Evolutionary conservation across 1,140 invertebrate species (phyloP), one percentile per base, ranked within the genome.

Genomic region (Tetranychus urticae): DNA sequence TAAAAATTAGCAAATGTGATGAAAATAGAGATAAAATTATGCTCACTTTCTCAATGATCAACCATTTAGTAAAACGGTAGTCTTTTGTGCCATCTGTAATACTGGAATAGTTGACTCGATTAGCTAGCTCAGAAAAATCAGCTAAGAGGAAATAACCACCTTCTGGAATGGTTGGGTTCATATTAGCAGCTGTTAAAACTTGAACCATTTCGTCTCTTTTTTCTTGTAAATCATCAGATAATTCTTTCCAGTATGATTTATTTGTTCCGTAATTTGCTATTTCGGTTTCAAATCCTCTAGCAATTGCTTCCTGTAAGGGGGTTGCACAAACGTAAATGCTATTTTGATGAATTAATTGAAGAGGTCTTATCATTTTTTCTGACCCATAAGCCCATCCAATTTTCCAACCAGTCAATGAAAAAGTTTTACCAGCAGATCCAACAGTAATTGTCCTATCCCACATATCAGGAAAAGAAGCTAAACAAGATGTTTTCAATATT

Each of bases 371-470:
- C 3, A 96, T 74, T 66, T 81, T 73, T 6, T 79, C 77, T 1
- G 89, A 87, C 3, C 86, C 88, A 71, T 97, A 87, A 1, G 85
- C 85, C 92, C 93, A 97, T 13, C 92, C 91, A 6, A 67, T 33
- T 61, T 91, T 92, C 89, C 88, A 92, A 2, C 93, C 94, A 5
- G 94, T 98, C 5, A 90, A 87, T 65, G 86, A 90, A 73, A 97
- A 97, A 0, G 88, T 90, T 77, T 97, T 97, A 0, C 93, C 93
- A 0, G 90, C 91, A 48, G 89, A 94, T 0, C 93, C 90, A 67
- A 97, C 83, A 0, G 92, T 97, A 37, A 98, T 83, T 0, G 93
- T 97, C 59, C 91, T 78, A 62, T 97, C 88, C 82, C 86, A 97
- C 93, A 98, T 97, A 6, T 77, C 89, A n/a, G 92, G 90, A 12